Percentiles rank a stretch among this genome's conserved stretches.
Evolutionary conservation across 2,888 invertebrate genomes (phyloP).

Genomic region (Parthenolecanium corni): DNA sequence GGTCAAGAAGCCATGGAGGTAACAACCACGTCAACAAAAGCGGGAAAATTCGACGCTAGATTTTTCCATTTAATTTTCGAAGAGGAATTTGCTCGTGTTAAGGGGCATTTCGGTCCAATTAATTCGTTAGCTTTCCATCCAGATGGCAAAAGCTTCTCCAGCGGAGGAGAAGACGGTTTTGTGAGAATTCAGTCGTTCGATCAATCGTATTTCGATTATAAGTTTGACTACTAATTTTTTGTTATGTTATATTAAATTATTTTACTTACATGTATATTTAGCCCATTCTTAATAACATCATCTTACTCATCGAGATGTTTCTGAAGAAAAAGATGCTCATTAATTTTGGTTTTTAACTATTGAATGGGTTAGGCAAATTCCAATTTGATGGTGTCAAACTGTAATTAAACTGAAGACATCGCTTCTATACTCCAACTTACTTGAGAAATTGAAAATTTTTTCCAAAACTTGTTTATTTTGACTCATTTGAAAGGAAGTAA

Average conservation of each 20-base stretch:
- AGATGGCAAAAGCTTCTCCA: constrained; percentile 89
- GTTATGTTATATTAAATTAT: not conserved
- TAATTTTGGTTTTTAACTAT: too few species aligned
- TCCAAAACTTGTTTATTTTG: too few species aligned
- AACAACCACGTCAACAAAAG: constrained; percentile 82
- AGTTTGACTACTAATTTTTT: constrained; percentile 63
- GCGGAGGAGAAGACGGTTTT: constrained; percentile 98
- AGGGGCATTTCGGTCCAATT: constrained; percentile 99
- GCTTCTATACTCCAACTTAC: too few species aligned
- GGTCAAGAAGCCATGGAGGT: constrained; percentile 99
- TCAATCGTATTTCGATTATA: constrained; percentile 89
- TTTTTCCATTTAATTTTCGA: constrained; percentile 94
- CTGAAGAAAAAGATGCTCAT: too few species aligned
- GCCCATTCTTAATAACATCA: not conserved
- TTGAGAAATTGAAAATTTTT: too few species aligned
- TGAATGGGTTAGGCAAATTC: too few species aligned
- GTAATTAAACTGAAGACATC: too few species aligned
- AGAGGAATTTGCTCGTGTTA: constrained; percentile 94
- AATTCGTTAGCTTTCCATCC: constrained; percentile 98
- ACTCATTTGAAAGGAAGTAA: too few species aligned
- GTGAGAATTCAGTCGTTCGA: constrained; percentile 93
- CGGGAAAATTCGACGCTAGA: constrained; percentile 91
- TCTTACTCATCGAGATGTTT: not conserved
- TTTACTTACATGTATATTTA: not conserved
- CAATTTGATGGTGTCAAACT: too few species aligned